Conservation (phyloP, 1,140 invertebrate genomes). For the Trachymyrmex cornetzi region DNA sequence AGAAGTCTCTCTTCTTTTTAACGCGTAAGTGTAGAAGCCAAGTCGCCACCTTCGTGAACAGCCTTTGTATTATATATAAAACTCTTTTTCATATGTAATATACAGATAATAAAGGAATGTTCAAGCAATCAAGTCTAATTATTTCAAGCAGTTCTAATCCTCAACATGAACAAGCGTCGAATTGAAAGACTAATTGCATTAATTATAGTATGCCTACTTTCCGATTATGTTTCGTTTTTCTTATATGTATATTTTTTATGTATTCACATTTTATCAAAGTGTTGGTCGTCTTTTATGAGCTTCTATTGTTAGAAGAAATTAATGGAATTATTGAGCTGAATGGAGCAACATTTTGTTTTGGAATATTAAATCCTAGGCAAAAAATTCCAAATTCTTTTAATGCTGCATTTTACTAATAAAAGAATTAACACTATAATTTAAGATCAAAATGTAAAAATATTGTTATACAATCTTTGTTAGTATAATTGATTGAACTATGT, state of each 20-base stretch:
- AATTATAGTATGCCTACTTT: neutral
- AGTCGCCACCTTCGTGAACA: neutral
- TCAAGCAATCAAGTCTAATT: conserved; percentile 14
- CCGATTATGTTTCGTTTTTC: neutral
- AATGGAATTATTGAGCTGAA: neutral
- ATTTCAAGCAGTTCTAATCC: conserved; percentile 13
- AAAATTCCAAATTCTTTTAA: conserved; percentile 2
- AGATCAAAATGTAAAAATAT: neutral
- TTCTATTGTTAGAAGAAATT: neutral
- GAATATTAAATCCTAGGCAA: neutral
- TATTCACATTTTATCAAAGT: neutral
- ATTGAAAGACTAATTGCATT: neutral
- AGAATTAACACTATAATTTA: neutral
- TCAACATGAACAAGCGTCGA: neutral
- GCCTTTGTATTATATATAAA: neutral
- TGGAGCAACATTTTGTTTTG: neutral
- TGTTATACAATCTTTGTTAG: neutral
- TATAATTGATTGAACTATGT: neutral
- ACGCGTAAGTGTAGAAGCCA: neutral
- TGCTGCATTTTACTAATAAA: neutral
- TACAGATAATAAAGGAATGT: neutral
- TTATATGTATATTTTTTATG: neutral
- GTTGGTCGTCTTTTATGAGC: neutral
- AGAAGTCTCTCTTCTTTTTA: neutral
- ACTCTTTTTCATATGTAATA: neutral